These are phyloP conservation scores for Thunnus albacares DNA, from an alignment of 2,797 vertebrate genomes.

Conservation along the genomic window DNA sequence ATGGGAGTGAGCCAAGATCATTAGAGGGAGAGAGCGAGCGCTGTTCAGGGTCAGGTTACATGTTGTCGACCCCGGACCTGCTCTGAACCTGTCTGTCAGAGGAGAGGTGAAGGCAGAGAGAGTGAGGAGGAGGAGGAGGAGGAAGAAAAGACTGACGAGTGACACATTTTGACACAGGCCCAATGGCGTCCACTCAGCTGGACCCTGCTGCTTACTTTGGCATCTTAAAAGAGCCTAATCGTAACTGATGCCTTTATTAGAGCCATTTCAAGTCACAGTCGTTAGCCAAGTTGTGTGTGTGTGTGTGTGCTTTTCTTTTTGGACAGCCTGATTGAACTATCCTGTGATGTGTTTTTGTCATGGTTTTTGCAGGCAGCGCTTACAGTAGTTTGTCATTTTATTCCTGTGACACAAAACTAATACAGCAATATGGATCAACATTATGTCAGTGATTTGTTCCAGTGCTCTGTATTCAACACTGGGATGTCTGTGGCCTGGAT, in stretches of 20 bases:
- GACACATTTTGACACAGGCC: slow-evolving; percentile 68
- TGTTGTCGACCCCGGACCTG: slow-evolving; percentile 69
- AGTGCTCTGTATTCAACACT: slow-evolving; percentile 24
- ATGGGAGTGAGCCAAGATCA: slow-evolving; percentile 74
- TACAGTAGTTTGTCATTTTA: slow-evolving; percentile 17
- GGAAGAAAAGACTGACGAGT: slow-evolving; percentile 59
- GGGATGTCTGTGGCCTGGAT: slow-evolving; percentile 53
- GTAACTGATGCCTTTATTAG: slow-evolving; percentile 38
- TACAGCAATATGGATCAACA: slow-evolving; percentile 14
- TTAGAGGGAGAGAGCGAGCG: slow-evolving; percentile 55
- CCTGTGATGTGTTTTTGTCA: not conserved
- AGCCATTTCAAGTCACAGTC: slow-evolving; percentile 24
- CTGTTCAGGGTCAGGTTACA: slow-evolving; percentile 70
- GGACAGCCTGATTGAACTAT: not conserved
- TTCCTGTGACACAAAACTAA: not conserved
- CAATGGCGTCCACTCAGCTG: slow-evolving; percentile 59
- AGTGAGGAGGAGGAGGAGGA: slow-evolving; percentile 27
- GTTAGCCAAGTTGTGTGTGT: not conserved
- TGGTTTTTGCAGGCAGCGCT: not conserved
- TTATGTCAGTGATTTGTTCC: slow-evolving; percentile 34
- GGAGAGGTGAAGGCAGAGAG: slow-evolving; percentile 35
- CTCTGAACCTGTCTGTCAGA: slow-evolving; percentile 73
- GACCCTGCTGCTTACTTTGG: slow-evolving; percentile 42
- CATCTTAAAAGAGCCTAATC: slow-evolving; percentile 32
- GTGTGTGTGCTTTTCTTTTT: not conserved